Percentiles rank a stretch among this genome's conserved stretches.
These are phyloP conservation scores for Dasysyrphus albostriatus DNA, from an alignment of 2,888 invertebrate genomes.

Conservation along the genomic window DNA sequence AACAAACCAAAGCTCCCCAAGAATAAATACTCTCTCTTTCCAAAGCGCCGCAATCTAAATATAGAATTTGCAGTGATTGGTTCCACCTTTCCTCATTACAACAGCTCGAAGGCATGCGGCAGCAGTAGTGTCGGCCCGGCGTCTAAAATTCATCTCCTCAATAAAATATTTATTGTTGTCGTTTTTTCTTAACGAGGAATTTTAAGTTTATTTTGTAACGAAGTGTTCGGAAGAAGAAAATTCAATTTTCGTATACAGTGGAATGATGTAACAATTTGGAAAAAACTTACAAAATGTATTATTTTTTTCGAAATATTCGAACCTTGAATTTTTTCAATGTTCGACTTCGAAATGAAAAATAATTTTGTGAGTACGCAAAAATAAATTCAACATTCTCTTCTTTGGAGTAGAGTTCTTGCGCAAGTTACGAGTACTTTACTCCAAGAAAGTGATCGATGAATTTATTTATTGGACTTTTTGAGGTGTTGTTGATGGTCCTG, in stretches of 20 bases:
- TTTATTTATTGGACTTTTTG: conserved; percentile 19
- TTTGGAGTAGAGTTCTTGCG: background rate
- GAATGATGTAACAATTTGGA: conserved; percentile 29
- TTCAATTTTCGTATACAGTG: conserved; percentile 28
- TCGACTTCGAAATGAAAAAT: conserved; percentile 27
- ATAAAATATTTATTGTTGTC: background rate
- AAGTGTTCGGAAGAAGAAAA: conserved; percentile 24
- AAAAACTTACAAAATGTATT: conserved; percentile 47
- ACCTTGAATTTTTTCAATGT: conserved; percentile 49
- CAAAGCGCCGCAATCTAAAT: conserved; percentile 62
- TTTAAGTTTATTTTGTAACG: conserved; percentile 50
- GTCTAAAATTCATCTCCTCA: conserved; percentile 21
- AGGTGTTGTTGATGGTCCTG: conserved; percentile 5
- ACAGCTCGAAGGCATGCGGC: background rate
- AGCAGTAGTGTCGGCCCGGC: background rate
- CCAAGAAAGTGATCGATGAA: background rate
- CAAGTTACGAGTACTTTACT: background rate
- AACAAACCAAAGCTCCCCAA: conserved; percentile 47
- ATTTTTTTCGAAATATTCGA: conserved; percentile 40
- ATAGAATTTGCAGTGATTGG: conserved; percentile 58
- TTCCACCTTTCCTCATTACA: conserved; percentile 58
- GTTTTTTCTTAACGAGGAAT: conserved; percentile 38
- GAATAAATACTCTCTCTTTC: conserved; percentile 42
- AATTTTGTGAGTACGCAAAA: conserved; percentile 17
- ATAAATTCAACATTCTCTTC: background rate